Evolutionary conservation across 2,797 vertebrate genomes (phyloP).

Genomic region (Austrolebias charrua): DNA sequence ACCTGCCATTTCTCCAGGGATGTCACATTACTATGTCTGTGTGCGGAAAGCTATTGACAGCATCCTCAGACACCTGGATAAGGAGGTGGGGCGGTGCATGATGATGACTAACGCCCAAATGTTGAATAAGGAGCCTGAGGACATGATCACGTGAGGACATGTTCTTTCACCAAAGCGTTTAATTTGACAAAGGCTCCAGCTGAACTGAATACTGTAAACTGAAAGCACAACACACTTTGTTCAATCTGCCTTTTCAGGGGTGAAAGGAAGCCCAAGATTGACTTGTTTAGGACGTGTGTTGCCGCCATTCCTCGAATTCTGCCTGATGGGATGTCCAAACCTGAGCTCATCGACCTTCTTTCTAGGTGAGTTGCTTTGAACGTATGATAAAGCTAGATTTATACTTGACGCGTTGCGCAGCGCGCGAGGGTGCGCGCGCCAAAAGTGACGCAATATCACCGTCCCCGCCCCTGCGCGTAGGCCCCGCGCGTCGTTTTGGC

Average conservation of each 20-base stretch:
- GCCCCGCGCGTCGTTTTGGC: no score
- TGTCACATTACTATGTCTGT: slow-evolving; percentile 96
- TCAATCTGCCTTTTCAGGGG: slow-evolving; percentile 76
- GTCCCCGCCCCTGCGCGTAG: no score
- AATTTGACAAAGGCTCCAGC: background rate
- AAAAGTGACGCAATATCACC: no score
- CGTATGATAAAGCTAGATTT: no score
- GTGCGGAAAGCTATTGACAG: slow-evolving; percentile 95
- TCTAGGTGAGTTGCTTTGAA: slow-evolving; percentile 55
- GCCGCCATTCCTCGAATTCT: slow-evolving; percentile 95
- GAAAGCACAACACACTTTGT: background rate
- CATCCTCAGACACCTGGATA: slow-evolving; percentile 95
- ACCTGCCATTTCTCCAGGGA: slow-evolving; percentile 78
- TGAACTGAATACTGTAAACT: slow-evolving; percentile 1
- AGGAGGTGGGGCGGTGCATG: slow-evolving; percentile 98
- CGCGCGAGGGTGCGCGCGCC: no score
- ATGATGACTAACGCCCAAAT: slow-evolving; percentile 98
- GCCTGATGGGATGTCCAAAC: slow-evolving; percentile 96
- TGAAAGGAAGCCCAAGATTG: slow-evolving; percentile 98
- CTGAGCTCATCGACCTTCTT: slow-evolving; percentile 90
- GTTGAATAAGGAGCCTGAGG: slow-evolving; percentile 97
- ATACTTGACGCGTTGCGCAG: no score
- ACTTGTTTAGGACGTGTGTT: slow-evolving; percentile 96
- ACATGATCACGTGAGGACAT: slow-evolving; percentile 95
- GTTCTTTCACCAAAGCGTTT: background rate